Evolutionary conservation across 2,113 vertebrate genomes (phyloP).

Genomic region (Clarias macrocephalus): DNA sequence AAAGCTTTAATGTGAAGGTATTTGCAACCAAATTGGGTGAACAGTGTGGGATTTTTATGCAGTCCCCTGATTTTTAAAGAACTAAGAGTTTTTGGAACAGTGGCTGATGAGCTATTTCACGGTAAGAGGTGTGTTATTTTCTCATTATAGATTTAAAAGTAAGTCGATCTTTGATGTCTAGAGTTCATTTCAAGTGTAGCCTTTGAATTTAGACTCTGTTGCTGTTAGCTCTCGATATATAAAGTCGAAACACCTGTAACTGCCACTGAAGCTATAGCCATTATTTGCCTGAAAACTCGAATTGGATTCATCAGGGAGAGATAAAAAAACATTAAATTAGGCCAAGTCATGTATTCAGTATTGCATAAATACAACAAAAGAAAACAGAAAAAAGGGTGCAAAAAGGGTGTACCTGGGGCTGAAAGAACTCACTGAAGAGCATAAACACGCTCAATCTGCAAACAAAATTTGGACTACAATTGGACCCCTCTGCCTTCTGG

Average conservation of each 20-base stretch:
- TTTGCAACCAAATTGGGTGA: not conserved
- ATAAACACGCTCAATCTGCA: too few relatives aligned
- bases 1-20: not conserved
- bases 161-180: not conserved
- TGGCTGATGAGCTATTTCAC: not conserved
- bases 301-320: not conserved
- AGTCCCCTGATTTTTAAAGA: not conserved
- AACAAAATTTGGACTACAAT: too few relatives aligned
- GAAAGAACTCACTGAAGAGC: too few relatives aligned
- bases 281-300: not conserved
- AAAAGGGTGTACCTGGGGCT: too few relatives aligned
- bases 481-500: too few relatives aligned
- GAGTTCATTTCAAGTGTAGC: not conserved
- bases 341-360: not conserved
- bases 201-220: not conserved
- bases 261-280: not conserved
- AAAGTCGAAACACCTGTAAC: not conserved
- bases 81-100: not conserved
- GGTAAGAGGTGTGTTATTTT: not conserved
- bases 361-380: not conserved
- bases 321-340: not conserved
- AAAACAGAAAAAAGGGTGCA: too few relatives aligned
- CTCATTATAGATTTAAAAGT: not conserved
- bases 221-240: not conserved
- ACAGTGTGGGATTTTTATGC: not conserved